These are phyloP conservation scores for Cavia aperea DNA, from an alignment of 2,113 vertebrate genomes.

Conservation along the genomic window DNA sequence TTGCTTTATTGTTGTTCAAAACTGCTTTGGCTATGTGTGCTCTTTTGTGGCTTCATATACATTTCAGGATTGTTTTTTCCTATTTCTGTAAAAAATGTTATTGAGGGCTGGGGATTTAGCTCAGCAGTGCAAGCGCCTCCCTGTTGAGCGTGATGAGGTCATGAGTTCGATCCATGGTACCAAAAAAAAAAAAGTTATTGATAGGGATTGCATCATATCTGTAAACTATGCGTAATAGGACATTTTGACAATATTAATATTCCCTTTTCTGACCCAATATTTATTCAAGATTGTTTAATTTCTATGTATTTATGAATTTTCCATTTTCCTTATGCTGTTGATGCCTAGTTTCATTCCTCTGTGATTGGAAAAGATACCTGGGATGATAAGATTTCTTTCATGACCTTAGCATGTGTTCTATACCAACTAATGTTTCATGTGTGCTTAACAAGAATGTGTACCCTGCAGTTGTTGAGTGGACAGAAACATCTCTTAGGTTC, in stretches of 20 bases:
- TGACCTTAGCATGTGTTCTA: not conserved
- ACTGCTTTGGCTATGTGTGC: not conserved
- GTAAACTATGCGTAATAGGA: not conserved
- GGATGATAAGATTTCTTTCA: not conserved
- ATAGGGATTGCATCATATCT: not conserved
- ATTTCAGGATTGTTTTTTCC: not conserved
- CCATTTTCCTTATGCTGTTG: not conserved
- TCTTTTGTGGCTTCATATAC: not conserved
- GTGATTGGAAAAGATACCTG: not conserved
- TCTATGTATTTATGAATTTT: not conserved
- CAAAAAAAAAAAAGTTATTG: not conserved
- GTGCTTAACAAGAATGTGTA: not conserved
- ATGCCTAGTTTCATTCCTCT: not conserved
- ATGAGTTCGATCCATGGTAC: too few species aligned
- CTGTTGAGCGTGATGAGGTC: too few species aligned
- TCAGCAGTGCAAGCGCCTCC: too few species aligned
- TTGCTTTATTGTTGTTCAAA: not conserved
- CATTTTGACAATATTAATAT: not conserved
- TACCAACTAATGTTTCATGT: not conserved
- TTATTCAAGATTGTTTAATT: not conserved
- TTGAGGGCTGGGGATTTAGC: too few species aligned
- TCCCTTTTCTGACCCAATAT: not conserved
- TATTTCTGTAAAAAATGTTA: not conserved
- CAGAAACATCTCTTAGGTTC: not conserved
- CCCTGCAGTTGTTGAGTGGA: not conserved